Conservation (phyloP, 1,140 invertebrate genomes). For the Marisa cornuarietis region DNA sequence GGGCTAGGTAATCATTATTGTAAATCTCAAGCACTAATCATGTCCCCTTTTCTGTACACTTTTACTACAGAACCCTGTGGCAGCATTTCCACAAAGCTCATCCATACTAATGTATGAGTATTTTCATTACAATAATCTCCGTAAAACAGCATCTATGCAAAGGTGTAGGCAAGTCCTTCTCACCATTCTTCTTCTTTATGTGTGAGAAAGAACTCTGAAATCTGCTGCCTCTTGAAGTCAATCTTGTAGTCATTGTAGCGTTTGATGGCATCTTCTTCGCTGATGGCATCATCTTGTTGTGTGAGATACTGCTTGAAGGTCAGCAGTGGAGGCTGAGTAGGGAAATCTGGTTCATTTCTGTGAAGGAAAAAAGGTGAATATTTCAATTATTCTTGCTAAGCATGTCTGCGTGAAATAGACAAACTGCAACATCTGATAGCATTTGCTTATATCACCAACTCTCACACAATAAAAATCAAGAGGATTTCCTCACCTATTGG, state of each 20-base stretch:
- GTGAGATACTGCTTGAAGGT: slow-evolving; percentile 96
- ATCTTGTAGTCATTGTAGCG: slow-evolving; percentile 99
- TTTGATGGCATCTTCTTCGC: slow-evolving; percentile 94
- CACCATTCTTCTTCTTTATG: slow-evolving; percentile 99
- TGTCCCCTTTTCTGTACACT: background rate
- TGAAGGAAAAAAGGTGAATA: background rate
- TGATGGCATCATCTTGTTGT: slow-evolving; percentile 96
- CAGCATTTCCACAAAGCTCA: background rate
- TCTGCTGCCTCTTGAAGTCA: slow-evolving; percentile 94
- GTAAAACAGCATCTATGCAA: background rate
- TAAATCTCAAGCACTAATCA: no score
- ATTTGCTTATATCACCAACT: background rate
- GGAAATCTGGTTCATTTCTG: slow-evolving; percentile 58
- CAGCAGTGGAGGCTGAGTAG: slow-evolving; percentile 88
- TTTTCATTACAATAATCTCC: background rate
- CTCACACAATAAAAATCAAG: slow-evolving; percentile 24
- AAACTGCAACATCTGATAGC: no score
- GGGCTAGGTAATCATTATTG: no score
- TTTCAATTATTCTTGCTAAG: no score
- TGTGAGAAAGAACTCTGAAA: slow-evolving; percentile 98
- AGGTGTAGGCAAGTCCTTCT: slow-evolving; percentile 54
- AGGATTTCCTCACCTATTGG: slow-evolving; percentile 33
- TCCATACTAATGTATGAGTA: background rate
- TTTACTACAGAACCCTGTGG: background rate
- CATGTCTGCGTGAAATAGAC: no score